Base-by-base conservation (phyloP, 2,888 invertebrate genomes). In the Torymus texanus region DNA sequence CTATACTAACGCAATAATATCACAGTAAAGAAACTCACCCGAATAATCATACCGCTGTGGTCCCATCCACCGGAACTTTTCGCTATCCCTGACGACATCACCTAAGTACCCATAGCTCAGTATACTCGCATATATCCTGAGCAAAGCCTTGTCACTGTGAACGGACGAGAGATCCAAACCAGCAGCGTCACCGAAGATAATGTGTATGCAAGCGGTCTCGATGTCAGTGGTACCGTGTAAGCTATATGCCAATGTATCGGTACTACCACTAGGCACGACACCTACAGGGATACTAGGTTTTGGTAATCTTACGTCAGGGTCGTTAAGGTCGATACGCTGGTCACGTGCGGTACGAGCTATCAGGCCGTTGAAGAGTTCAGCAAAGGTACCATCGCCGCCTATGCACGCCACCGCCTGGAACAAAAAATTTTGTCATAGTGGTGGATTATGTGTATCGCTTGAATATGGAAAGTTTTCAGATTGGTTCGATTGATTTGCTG, bases 371-470 rank as follows among this genome's bases (percentile, higher is more conserved):
- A 94, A 93, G 50, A 96, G 92, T 90, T 97, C 97, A 10, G 95
- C 94, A 84, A 96, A 95, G 62, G 96, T 95, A 0, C 97, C 97
- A 89, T 97, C 97, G 0, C 97, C 97, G 0, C 97, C 97, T 11
- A 97, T 94, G 88, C 95, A 95, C 18, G 95, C 94, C 21, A 96
- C 92, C 0, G 95, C 95, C 91, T 94, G 92, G 83, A 92, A n/a
- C 5, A 2, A 2, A 8, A 16, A 8, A 29, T 29, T 3, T 29
- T 0, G 3, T n/a, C n/a, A n/a, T n/a, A n/a, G n/a, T n/a, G n/a
- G n/a, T n/a, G n/a, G n/a, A n/a, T n/a, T n/a, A n/a, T n/a, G n/a
- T n/a, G 2, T 24, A 29, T 29, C 5, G 5, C 3, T 29, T 29
- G 29, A 29, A 21, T 21, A 29, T 29, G 29, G 41, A 41, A 41